Percentiles rank a stretch among this genome's conserved stretches.
phyloP scores from a whole-genome alignment of 92 coral and sea anemone species.

The Isaurus tuberculatus region DNA sequence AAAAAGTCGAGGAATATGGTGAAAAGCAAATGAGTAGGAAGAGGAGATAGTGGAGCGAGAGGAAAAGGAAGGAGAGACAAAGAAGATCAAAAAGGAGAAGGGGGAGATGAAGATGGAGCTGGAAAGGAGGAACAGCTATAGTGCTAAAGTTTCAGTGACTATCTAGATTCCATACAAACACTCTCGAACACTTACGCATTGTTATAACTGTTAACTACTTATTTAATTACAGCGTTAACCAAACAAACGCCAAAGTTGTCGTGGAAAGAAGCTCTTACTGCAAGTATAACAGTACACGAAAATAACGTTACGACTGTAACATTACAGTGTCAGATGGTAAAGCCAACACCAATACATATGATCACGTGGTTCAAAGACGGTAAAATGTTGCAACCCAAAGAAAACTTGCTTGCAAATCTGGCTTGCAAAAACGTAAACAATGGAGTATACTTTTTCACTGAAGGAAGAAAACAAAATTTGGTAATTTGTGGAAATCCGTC shows the following conservation, averaged over 20 bases:
- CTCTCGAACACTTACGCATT: background rate
- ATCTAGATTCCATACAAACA: background rate
- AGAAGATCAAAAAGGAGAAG: background rate
- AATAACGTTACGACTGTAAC: constrained; percentile 9
- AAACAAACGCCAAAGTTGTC: constrained; percentile 19
- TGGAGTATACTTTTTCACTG: constrained; percentile 27
- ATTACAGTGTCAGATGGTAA: constrained; percentile 7
- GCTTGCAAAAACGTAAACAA: constrained; percentile 5
- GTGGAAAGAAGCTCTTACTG: constrained; percentile 22
- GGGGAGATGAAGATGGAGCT: no score
- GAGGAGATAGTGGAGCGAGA: background rate
- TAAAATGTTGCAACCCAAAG: background rate
- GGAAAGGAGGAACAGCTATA: no score
- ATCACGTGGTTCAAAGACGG: constrained; percentile 27
- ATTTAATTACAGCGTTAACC: background rate
- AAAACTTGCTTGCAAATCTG: background rate
- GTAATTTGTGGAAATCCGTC: constrained; percentile 26
- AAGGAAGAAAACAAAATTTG: constrained; percentile 26
- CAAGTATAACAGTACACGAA: constrained; percentile 24
- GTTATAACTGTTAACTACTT: background rate
- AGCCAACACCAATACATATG: background rate
- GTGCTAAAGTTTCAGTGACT: background rate
- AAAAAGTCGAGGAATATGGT: background rate
- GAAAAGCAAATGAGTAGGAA: background rate
- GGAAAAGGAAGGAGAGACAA: background rate